These are phyloP conservation scores for Muntiacus reevesi DNA, from an alignment of 2,113 vertebrate genomes.

Conservation along the genomic window DNA sequence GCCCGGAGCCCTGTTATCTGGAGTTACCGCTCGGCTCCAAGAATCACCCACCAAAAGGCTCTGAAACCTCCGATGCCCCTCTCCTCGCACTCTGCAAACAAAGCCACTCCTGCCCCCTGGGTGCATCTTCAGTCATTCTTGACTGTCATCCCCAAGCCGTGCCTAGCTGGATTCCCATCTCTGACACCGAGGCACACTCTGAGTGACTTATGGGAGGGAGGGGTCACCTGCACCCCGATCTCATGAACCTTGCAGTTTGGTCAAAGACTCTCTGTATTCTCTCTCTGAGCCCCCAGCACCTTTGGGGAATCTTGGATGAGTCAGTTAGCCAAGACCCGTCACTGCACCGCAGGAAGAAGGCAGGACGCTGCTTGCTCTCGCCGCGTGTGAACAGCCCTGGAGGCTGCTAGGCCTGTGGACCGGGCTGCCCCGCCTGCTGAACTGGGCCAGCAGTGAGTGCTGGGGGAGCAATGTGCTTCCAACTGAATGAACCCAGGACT, in stretches of 20 bases:
- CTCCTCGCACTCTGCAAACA: conserved; percentile 1
- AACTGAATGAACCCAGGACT: not conserved
- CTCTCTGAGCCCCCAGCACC: not conserved
- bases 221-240: not conserved
- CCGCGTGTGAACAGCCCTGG: not conserved
- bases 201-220: not conserved
- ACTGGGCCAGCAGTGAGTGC: not conserved
- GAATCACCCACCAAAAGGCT: conserved; percentile 59
- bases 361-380: not conserved
- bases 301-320: conserved; percentile 20
- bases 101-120: conserved; percentile 41
- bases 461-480: not conserved
- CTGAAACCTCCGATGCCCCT: conserved; percentile 57
- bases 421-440: not conserved
- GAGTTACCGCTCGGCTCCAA: conserved; percentile 27
- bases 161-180: conserved; percentile 40
- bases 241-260: not conserved
- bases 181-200: not conserved
- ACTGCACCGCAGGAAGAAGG: rapidly evolving
- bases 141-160: conserved; percentile 37
- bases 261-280: not conserved
- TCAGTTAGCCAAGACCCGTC: not conserved
- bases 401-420: not conserved
- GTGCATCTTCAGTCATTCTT: conserved; percentile 55
- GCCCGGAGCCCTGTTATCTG: conserved; percentile 43